Evolutionary conservation across 1,140 invertebrate genomes (phyloP).

Genomic region (Nasonia vitripennis): DNA sequence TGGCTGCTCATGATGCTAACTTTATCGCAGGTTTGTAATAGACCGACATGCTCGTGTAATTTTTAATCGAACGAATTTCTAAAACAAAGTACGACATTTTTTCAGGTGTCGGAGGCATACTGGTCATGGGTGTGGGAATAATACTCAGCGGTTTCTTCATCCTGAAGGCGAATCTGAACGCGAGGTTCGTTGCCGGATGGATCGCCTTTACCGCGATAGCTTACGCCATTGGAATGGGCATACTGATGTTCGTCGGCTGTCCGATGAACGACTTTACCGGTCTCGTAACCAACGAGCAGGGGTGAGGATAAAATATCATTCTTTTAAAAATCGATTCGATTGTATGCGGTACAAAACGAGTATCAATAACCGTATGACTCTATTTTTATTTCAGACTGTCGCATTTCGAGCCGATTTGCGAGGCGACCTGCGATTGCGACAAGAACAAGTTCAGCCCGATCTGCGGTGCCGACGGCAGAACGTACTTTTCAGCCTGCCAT

Average conservation of each 20-base stretch:
- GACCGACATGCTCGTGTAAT: too few relatives aligned
- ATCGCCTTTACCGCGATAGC: slow-evolving; percentile 90
- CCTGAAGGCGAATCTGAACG: slow-evolving; percentile 87
- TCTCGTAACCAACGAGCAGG: slow-evolving; percentile 69
- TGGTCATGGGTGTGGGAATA: slow-evolving; percentile 94
- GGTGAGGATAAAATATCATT: slow-evolving; percentile 60
- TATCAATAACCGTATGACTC: neutral
- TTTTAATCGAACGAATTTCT: too few relatives aligned
- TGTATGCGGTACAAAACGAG: too few relatives aligned
- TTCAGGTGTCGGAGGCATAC: slow-evolving; percentile 90
- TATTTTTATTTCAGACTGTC: slow-evolving; percentile 64
- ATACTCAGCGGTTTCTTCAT: slow-evolving; percentile 92
- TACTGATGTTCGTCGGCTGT: slow-evolving; percentile 92
- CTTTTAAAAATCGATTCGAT: too few relatives aligned
- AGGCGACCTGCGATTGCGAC: slow-evolving; percentile 83
- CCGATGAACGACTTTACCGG: slow-evolving; percentile 89
- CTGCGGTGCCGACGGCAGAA: slow-evolving; percentile 86
- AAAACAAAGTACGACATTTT: neutral
- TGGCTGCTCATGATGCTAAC: slow-evolving; percentile 91
- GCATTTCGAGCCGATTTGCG: slow-evolving; percentile 79
- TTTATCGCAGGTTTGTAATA: slow-evolving; percentile 85
- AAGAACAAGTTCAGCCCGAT: slow-evolving; percentile 87
- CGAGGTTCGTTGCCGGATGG: slow-evolving; percentile 91
- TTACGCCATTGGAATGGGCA: slow-evolving; percentile 91
- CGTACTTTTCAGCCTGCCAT: slow-evolving; percentile 92